Base-by-base conservation (phyloP, 2,888 invertebrate genomes). In the Danaus chrysippus region DNA sequence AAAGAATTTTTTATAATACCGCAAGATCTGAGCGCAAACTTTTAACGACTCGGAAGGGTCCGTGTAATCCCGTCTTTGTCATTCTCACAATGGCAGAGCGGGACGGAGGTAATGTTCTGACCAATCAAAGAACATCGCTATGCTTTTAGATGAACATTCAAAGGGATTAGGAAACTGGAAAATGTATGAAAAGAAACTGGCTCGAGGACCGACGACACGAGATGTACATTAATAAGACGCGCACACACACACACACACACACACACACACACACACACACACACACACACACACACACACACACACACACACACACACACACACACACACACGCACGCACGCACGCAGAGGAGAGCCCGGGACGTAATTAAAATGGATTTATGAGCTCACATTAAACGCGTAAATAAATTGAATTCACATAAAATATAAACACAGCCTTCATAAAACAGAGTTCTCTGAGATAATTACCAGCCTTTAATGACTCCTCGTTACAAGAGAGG, bases 61-160 rank as follows among this genome's bases (percentile, higher is more conserved):
- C 59, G 65, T 58, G 54, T 49, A 67, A 60, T 64, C 58, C 61
- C 62, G 42, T 71, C 70, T 62, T 68, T 61, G 61, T 69, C 67
- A 15, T 49, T 49, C 17, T 10, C 17, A 49, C 49, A 49, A 49
- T 49, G 61, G 63, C 64, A 64, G 71, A 73, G 62, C 56, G 70
- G 62, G 74, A 72, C 54, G 65, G 58, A 63, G 15, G 49, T 17
- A 70, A 64, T 68, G 71, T 74, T 68, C 72, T 78, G 78, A 75
- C 76, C 77, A 76, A 79, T 76, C 73, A 75, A 68, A 71, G 70
- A 75, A 83, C 83, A 83, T 65, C 71, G 72, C 69, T 81, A 75
- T 78, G 81, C 83, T 83, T 81, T 83, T 79, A 83, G 77, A 70
- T 65, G 67, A 64, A 67, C 64, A 66, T 11, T 61, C 64, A 67